Percentiles rank a stretch among this genome's conserved stretches.
Conservation (phyloP, 2,888 invertebrate genomes). For the Lepidochitona cinerea region DNA sequence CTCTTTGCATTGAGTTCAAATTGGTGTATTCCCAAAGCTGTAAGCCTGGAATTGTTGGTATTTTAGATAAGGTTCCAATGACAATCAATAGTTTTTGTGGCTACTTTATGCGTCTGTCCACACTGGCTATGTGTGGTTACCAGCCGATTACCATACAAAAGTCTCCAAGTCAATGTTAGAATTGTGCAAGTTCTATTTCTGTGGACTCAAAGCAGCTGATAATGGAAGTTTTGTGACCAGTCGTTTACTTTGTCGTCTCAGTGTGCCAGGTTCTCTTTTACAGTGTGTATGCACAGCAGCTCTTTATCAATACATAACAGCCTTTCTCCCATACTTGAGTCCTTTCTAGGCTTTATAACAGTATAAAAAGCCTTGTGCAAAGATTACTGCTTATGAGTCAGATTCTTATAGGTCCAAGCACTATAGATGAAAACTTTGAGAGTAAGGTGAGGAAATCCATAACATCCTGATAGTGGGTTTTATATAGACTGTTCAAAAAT, state of each 20-base stretch:
- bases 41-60: neutral
- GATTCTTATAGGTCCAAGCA: neutral
- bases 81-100: neutral
- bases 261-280: neutral
- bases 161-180: neutral
- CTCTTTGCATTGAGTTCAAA: no score
- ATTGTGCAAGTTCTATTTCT: neutral
- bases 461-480: neutral
- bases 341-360: no score
- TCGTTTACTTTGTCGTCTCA: neutral
- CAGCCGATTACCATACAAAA: neutral
- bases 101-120: neutral
- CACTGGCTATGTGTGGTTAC: neutral
- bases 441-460: neutral
- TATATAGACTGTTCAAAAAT: neutral
- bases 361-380: no score
- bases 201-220: neutral
- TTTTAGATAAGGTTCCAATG: neutral
- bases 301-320: neutral
- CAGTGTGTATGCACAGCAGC: neutral
- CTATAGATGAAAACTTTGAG: neutral
- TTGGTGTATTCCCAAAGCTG: neutral
- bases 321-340: no score
- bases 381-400: neutral
- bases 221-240: neutral